Base-by-base conservation (phyloP, 1,140 invertebrate species). In the Panulirus ornatus region DNA sequence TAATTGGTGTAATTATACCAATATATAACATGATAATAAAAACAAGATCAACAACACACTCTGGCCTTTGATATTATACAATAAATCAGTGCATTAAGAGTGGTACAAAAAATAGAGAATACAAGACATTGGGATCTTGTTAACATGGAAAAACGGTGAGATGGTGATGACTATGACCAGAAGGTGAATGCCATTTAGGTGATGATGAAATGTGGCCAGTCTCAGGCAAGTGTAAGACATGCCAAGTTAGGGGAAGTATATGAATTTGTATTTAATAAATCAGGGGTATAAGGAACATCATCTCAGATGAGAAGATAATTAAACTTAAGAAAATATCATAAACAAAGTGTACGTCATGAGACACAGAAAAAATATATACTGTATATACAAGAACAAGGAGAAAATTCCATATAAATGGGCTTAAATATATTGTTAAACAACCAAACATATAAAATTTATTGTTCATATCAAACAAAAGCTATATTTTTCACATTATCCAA, bases 61-160 rank as follows among this genome's bases (percentile, higher is more conserved):
- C 85, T 88, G 85, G 73, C 85, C 85, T 88, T 88, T 88, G 85
- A 88, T 88, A 88, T 88, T 79, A 88, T 88, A 88, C 76, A 79
- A 88, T 88, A 88, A 88, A 88, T 88, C 85, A 88, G 85, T 88
- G 85, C 85, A 79, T 88, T 88, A 88, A 85, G 66, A 88, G 85
- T 88, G 85, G 85, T 88, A 88, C 85, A 88, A 88, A 88, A 88
- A 88, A 88, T 88, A 88, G 79, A 81, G 75, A 88, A 88, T 88
- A 78, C 85, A 88, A 88, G 85, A 78, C 40, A 58, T 81, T 42
- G 76, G 85, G 54, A 76, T 78, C 75, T 78, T 78, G 73, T 88
- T 79, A 88, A 88, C 75, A 78, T 88, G 85, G 85, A 81, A 75
- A 63, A 88, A 63, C 58, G 73, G 81, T 66, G 81, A 84, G 81